Evolutionary conservation across 1,140 invertebrate genomes (phyloP).

Genomic region (Kradibia gibbosae): DNA sequence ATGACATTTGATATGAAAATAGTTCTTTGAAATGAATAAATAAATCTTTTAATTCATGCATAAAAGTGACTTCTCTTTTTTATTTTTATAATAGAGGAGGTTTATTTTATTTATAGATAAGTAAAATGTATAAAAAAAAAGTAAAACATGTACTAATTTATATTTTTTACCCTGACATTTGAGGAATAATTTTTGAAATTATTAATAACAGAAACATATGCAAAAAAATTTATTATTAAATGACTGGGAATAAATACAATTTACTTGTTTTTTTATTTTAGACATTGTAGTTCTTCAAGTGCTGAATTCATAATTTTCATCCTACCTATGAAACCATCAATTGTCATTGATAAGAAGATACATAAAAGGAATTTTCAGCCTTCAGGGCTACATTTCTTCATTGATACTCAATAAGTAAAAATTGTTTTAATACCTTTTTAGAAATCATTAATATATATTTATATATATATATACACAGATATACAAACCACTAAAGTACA

Average conservation of each 20-base stretch:
- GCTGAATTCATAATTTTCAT: constrained; percentile 57
- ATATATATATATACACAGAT: constrained; percentile 57
- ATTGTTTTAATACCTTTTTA: constrained; percentile 48
- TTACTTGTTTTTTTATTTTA: constrained; percentile 63
- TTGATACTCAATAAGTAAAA: constrained; percentile 57
- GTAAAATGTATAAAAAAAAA: too few relatives aligned
- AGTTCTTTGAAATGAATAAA: too few relatives aligned
- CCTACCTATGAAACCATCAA: constrained; percentile 57
- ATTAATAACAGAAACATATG: not conserved
- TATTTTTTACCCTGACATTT: too few relatives aligned
- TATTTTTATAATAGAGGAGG: too few relatives aligned
- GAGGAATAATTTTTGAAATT: not conserved
- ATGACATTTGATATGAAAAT: too few relatives aligned
- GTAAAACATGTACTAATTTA: too few relatives aligned
- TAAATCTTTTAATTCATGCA: too few relatives aligned
- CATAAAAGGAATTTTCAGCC: constrained; percentile 54
- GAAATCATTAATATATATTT: constrained; percentile 53
- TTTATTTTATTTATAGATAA: too few relatives aligned
- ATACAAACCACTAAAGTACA: constrained; percentile 60
- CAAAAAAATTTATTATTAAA: not conserved
- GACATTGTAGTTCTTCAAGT: constrained; percentile 56
- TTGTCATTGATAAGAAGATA: constrained; percentile 57
- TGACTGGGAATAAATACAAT: not conserved
- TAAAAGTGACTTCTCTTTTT: too few relatives aligned
- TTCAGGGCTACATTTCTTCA: constrained; percentile 54